Evolutionary conservation across 1,140 invertebrate species (phyloP).

Genomic region (Harpegnathos saltator): DNA sequence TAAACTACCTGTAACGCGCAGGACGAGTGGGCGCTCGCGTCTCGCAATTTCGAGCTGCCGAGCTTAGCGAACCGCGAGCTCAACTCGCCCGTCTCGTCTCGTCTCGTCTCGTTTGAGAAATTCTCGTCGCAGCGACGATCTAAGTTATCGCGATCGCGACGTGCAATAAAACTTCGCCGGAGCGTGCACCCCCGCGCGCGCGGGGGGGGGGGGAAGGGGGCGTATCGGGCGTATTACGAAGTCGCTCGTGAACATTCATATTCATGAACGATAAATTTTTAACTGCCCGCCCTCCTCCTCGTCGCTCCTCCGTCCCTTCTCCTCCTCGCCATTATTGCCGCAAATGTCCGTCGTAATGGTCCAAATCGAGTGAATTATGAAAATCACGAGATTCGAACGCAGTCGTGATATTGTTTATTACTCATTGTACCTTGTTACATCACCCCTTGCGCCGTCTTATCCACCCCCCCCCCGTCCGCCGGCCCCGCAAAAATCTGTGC

Average conservation of each 20-base stretch:
- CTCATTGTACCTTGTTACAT: background rate
- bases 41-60: background rate
- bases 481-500: too few species aligned
- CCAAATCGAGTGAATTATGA: slow-evolving; percentile 11
- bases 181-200: too few species aligned
- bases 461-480: too few species aligned
- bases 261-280: slow-evolving; percentile 40
- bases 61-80: background rate
- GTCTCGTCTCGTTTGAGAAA: too few species aligned
- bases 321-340: slow-evolving; percentile 3
- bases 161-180: slow-evolving; percentile 10
- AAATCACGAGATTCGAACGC: slow-evolving; percentile 28
- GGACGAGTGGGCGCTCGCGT: too few species aligned
- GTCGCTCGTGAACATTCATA: slow-evolving; percentile 38
- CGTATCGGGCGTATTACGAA: slow-evolving; percentile 13
- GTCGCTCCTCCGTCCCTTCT: too few species aligned
- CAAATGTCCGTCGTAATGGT: slow-evolving; percentile 34
- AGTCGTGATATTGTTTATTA: slow-evolving; percentile 7
- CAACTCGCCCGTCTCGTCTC: too few species aligned
- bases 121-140: background rate
- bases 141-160: background rate
- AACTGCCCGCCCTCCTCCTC: background rate
- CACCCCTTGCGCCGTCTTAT: too few species aligned
- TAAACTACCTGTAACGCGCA: slow-evolving; percentile 21
- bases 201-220: too few species aligned